These are phyloP conservation scores for Drosophila bunnanda DNA, from an alignment of 2,888 invertebrate genomes.

Conservation along the genomic window DNA sequence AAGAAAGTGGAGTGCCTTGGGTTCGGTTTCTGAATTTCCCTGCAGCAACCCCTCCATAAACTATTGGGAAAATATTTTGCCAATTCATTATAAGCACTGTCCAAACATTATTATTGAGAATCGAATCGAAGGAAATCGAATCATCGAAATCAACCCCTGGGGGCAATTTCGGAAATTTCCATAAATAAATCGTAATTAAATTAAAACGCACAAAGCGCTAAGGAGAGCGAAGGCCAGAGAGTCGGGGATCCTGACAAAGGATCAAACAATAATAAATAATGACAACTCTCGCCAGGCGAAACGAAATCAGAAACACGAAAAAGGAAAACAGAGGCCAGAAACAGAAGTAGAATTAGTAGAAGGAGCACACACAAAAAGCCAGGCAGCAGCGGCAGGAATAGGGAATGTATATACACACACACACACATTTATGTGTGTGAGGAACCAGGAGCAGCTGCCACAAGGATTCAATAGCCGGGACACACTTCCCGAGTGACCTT, in stretches of 20 bases:
- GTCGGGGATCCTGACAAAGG: conserved; percentile 55
- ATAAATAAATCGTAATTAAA: conserved; percentile 78
- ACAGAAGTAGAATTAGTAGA: conserved; percentile 22
- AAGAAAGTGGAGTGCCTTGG: conserved; percentile 50
- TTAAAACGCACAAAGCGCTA: conserved; percentile 69
- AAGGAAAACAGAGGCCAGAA: conserved; percentile 28
- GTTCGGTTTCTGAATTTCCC: conserved; percentile 15
- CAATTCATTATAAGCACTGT: conserved; percentile 71
- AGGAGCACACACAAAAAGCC: conserved; percentile 41
- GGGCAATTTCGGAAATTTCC: conserved; percentile 59
- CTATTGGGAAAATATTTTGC: conserved; percentile 56
- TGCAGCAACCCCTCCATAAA: conserved; percentile 50
- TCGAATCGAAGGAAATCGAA: conserved; percentile 34
- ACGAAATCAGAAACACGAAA: conserved; percentile 33
- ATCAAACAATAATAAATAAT: conserved; percentile 74
- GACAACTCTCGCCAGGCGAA: conserved; percentile 51
- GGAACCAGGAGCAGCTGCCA: conserved; percentile 46
- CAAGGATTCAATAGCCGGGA: conserved; percentile 50
- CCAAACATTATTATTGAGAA: conserved; percentile 68
- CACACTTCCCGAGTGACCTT: conserved; percentile 79
- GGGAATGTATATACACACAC: conserved; percentile 4
- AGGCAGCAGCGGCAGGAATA: conserved; percentile 28
- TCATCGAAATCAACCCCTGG: conserved; percentile 27
- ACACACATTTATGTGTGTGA: neutral
- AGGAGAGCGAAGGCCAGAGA: conserved; percentile 22